Base-by-base conservation (phyloP, 2,113 vertebrate species). In the Platycercus adscitus region DNA sequence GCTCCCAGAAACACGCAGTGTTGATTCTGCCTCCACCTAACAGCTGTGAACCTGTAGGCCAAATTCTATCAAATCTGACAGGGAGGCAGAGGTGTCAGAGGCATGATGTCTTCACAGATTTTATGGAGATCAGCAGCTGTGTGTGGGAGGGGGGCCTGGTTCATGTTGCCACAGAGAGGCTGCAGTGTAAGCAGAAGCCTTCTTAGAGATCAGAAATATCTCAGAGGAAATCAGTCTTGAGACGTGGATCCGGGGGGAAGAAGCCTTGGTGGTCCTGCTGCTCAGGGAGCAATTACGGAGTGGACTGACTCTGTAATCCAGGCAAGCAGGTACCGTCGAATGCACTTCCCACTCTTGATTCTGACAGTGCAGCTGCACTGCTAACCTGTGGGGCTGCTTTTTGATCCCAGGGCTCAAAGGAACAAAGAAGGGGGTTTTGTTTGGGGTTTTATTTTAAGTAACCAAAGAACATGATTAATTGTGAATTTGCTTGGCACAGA, bases 41-140 rank as follows among this genome's bases (percentile, higher is more conserved):
- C 96, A 95, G 93, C 93, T 96, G 94, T 68, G 95, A 92, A 95
- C 83, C 94, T 95, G 91, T 55, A 95, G 94, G 96, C 96, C 95
- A 95, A 95, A 92, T 95, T 91, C 91, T 72, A 47, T 95, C 89
- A 87, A 91, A 93, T 85, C 33, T 95, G 91, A 93, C 93, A 89
- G 91, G 69, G 89, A 81, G 69, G 61, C 11, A 91, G 94, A 92
- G 86, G 91, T 93, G 91, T 91, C 89, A 65, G 87, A 91, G 88
- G 56, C 81, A 43, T 71, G 78, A 89, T 75, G 91, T 73, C 86
- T 96, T 93, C 92, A 83, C 83, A 94, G 88, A 72, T 91, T 78
- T 58, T 64, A 70, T 89, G 94, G 86, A 89, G 95, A 79, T 79
- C 94, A 68, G 86, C 86, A 92, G 94, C 95, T 95, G 89, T 28